Percentiles rank a stretch among this genome's conserved stretches.
phyloP scores from a whole-genome alignment of 2,888 invertebrate genomes.

The Sesia apiformis region DNA sequence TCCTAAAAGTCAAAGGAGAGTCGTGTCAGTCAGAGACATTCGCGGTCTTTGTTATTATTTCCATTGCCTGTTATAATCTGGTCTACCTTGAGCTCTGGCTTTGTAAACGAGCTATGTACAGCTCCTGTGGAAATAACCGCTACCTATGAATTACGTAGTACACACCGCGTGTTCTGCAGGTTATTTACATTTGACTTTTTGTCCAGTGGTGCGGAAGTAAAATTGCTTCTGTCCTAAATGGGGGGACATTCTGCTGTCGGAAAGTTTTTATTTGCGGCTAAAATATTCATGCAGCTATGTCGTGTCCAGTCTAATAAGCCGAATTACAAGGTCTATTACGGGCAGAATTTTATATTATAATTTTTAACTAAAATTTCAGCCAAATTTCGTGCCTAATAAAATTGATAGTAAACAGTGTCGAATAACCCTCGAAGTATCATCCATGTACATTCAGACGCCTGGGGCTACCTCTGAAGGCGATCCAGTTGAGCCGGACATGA shows the following conservation, averaged over 20 bases:
- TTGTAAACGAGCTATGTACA: conserved; percentile 27
- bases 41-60: conserved; percentile 17
- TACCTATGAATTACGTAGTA: conserved; percentile 32
- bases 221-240: conserved; percentile 52
- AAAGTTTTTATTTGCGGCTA: neutral
- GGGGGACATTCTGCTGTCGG: conserved; percentile 24
- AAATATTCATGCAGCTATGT: too few relatives aligned
- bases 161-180: conserved; percentile 45
- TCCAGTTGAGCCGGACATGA: conserved; percentile 28
- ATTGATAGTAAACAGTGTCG: conserved; percentile 21
- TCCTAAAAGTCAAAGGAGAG: conserved; percentile 39
- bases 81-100: neutral
- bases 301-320: too few relatives aligned
- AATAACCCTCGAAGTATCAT: conserved; percentile 32
- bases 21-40: neutral
- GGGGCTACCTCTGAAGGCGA: conserved; percentile 50
- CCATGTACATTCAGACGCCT: conserved; percentile 46
- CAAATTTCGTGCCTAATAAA: neutral
- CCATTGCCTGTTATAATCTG: conserved; percentile 26
- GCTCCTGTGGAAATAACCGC: conserved; percentile 23
- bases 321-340: too few relatives aligned
- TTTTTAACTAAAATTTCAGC: too few relatives aligned
- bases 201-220: conserved; percentile 60
- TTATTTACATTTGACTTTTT: conserved; percentile 73
- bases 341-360: too few relatives aligned